Percentiles rank a stretch among this genome's conserved stretches.
phyloP scores from a whole-genome alignment of 2,888 invertebrate genomes.

The Drosophila differens region DNA sequence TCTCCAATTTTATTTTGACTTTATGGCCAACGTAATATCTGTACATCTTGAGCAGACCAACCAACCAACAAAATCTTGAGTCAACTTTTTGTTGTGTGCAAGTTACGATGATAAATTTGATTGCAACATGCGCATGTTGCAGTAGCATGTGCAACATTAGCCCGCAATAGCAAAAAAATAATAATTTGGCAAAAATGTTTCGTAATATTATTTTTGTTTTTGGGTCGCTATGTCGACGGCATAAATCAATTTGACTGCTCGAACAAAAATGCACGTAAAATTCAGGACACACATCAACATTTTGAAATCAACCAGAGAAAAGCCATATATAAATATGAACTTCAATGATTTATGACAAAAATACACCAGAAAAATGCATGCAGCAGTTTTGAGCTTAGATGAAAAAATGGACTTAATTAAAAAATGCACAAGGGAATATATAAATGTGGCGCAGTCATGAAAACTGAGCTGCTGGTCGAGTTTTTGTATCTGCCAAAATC shows the following conservation, averaged over 20 bases:
- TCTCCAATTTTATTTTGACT: constrained; percentile 14
- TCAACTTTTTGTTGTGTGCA: constrained; percentile 13
- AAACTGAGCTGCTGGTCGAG: neutral
- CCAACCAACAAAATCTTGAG: constrained; percentile 37
- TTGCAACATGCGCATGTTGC: constrained; percentile 59
- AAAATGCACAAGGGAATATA: neutral
- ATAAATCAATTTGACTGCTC: constrained; percentile 73
- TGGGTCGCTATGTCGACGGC: constrained; percentile 20
- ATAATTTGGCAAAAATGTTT: constrained; percentile 29
- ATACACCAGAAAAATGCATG: constrained; percentile 17
- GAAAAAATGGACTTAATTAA: constrained; percentile 3
- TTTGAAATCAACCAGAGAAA: constrained; percentile 25
- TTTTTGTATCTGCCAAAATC: neutral
- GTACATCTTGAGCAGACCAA: constrained; percentile 9
- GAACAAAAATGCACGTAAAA: constrained; percentile 55
- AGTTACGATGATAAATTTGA: constrained; percentile 60
- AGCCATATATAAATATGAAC: constrained; percentile 35
- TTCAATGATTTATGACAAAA: constrained; percentile 62
- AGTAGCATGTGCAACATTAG: constrained; percentile 63
- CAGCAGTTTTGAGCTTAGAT: constrained; percentile 2
- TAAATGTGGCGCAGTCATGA: neutral
- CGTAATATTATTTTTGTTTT: constrained; percentile 45
- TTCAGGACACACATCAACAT: constrained; percentile 36
- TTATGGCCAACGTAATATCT: constrained; percentile 8
- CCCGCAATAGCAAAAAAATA: constrained; percentile 3